Base-by-base conservation (phyloP, 2,888 invertebrate genomes). In the Atethmia centrago region DNA sequence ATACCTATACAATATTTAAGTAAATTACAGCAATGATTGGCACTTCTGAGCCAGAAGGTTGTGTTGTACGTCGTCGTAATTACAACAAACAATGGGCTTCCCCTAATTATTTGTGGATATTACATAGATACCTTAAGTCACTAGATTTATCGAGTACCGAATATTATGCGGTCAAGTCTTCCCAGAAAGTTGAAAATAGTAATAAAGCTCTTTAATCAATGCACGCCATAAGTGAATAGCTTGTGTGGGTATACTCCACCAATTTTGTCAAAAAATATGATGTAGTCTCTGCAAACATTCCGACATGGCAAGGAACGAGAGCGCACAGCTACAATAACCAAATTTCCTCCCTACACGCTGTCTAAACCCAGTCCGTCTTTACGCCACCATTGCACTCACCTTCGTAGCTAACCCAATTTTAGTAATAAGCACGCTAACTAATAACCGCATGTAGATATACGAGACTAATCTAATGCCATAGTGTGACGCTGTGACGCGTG, bases 381-480 rank as follows among this genome's bases (percentile, higher is more conserved):
- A 42, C 82, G 65, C 40, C 83, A 77, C 21, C 47, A 75, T 59
- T 55, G 53, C 77, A 45, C 28, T 78, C 63, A 76, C 76, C 69
- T 82, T 83, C 70, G 14, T 36, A 16, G 25, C 14, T 71, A 73
- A 64, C 80, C 80, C 58, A 79, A 83, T 85, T 85, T 55, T n/a
- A 45, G 36, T 80, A 83, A 85, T 83, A 79, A 79, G 73, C 64
- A 63, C 19, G 68, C 49, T 28, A 7, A 36, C 64, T 82, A 81
- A 83, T 80, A 77, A 83, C 78, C 36, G 61, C 36, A 68, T 67
- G 76, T 63, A 71, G 65, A 19, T 64, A 63, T 58, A 51, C 28
- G n/a, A 65, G 80, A 62, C 65, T 69, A 53, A 82, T 77, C 21
- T 87, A 86, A 87, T 87, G 77, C 56, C 73, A 87, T 71, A 79